phyloP scores from a whole-genome alignment of 2,113 vertebrate species.

The Isichthys henryi region DNA sequence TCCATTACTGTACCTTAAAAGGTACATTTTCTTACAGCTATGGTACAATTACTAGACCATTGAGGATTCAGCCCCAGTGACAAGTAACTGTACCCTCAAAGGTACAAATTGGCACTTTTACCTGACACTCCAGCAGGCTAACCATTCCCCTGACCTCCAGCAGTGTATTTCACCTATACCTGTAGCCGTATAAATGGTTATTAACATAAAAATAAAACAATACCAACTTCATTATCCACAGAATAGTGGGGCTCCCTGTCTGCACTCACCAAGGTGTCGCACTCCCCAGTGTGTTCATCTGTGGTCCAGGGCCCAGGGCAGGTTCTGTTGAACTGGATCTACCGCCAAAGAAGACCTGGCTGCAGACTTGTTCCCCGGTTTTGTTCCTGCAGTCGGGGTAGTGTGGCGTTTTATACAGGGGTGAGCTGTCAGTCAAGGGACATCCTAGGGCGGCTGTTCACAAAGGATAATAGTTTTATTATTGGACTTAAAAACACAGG shows the following conservation, averaged over 20 bases:
- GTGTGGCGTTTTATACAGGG: constrained; percentile 7
- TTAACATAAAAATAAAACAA: neutral
- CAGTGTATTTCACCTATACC: neutral
- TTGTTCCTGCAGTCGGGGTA: neutral
- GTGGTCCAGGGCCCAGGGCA: neutral
- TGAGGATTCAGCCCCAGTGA: neutral
- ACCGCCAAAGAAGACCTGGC: neutral
- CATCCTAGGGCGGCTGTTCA: neutral
- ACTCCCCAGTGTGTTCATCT: neutral
- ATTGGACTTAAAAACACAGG: neutral
- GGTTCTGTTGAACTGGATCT: neutral
- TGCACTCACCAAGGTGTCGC: neutral
- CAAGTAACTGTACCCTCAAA: neutral
- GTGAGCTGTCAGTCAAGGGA: neutral
- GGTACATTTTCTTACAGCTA: neutral
- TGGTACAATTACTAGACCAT: neutral
- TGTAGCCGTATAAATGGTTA: neutral
- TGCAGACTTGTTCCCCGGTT: neutral
- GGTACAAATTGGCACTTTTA: neutral
- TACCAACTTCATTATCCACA: neutral
- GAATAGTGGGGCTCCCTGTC: neutral
- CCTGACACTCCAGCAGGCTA: neutral
- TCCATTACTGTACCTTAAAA: neutral
- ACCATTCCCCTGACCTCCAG: neutral
- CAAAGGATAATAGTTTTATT: neutral